Conservation (phyloP, 2,113 vertebrate genomes). For the Alouatta palliata region DNA sequence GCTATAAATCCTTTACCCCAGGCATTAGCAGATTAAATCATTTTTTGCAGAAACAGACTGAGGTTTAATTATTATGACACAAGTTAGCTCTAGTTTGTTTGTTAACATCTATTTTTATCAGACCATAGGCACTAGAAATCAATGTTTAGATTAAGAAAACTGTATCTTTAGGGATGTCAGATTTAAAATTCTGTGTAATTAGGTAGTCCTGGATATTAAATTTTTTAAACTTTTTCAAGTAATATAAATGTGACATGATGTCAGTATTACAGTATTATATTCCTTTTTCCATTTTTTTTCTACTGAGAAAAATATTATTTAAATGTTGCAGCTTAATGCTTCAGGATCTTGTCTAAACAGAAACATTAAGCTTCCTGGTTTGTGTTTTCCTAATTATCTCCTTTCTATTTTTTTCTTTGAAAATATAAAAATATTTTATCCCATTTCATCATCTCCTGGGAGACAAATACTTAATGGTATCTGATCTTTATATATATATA, state of each 20-base stretch:
- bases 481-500: too few relatives aligned
- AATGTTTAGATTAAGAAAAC: constrained; percentile 37
- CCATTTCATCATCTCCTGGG: too few relatives aligned
- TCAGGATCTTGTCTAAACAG: neutral
- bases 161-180: neutral
- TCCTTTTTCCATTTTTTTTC: constrained; percentile 6
- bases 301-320: neutral
- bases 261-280: neutral
- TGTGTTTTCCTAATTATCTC: neutral
- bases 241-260: neutral
- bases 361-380: neutral
- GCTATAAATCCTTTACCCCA: neutral
- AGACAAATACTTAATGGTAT: too few relatives aligned
- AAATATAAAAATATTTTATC: too few relatives aligned
- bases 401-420: neutral
- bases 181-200: constrained; percentile 41
- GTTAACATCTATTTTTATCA: constrained; percentile 50
- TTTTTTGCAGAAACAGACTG: constrained; percentile 18
- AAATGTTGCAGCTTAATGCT: neutral
- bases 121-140: neutral
- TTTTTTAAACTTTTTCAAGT: constrained; percentile 1
- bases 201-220: neutral
- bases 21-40: neutral
- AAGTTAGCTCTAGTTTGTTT: constrained; percentile 16
- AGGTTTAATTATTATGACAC: neutral